Evolutionary conservation across 2,113 vertebrate species (phyloP).

Genomic region (Murina feae): DNA sequence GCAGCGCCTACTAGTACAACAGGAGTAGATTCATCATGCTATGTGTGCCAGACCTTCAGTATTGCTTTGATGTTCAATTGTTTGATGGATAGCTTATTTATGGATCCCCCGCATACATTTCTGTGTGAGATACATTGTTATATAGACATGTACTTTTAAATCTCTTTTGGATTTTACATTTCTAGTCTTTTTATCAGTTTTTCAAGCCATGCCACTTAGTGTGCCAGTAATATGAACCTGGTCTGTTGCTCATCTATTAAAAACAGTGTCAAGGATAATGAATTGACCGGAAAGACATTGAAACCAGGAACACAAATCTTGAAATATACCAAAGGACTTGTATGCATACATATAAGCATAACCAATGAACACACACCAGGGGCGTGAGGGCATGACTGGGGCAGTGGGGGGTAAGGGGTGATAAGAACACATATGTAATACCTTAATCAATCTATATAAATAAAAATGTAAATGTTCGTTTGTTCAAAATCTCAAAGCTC

Average conservation of each 20-base stretch:
- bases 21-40: not conserved
- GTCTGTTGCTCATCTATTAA: not conserved
- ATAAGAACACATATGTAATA: too few species aligned
- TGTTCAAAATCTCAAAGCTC: too few species aligned
- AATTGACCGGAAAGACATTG: not conserved
- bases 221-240: not conserved
- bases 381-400: too few species aligned
- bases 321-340: not conserved
- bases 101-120: not conserved
- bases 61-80: not conserved
- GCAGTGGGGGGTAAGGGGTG: too few species aligned
- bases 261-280: not conserved
- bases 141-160: not conserved
- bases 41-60: not conserved
- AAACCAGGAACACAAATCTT: slow-evolving; percentile 29
- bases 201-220: not conserved
- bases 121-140: not conserved
- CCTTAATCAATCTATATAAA: too few species aligned
- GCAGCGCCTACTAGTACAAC: not conserved
- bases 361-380: too few species aligned
- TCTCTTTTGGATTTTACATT: not conserved
- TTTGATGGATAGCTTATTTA: not conserved
- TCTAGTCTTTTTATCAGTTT: not conserved
- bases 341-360: too few species aligned
- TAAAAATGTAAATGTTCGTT: too few species aligned